Evolutionary conservation across 64 coral and sea anemone genomes (phyloP).

Genomic region (Montipora efflorescens): DNA sequence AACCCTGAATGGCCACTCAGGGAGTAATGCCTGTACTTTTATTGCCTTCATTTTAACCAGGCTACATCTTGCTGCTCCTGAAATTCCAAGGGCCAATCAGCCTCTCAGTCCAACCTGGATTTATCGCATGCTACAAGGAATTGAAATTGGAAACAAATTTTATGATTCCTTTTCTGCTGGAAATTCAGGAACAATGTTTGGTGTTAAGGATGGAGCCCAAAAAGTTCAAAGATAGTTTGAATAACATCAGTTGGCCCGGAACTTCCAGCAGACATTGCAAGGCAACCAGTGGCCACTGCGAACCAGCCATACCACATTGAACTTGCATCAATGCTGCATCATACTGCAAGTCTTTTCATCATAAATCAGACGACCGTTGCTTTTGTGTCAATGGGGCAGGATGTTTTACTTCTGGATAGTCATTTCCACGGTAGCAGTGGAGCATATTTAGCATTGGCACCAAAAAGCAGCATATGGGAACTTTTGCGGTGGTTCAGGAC

Average conservation of each 20-base stretch:
- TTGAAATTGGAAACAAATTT: neutral
- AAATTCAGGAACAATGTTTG: neutral
- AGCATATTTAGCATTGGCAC: neutral
- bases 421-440: neutral
- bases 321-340: neutral
- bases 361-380: neutral
- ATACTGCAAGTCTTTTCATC: neutral
- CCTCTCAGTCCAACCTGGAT: neutral
- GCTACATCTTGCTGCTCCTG: neutral
- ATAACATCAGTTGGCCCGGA: conserved; percentile 1
- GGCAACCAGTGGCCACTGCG: neutral
- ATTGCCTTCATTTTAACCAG: conserved; percentile 15
- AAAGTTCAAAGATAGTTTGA: neutral
- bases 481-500: neutral
- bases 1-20: neutral
- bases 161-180: neutral
- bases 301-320: neutral
- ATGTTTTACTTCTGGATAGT: neutral
- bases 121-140: neutral
- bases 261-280: neutral
- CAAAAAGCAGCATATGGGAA: neutral
- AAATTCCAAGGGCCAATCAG: neutral
- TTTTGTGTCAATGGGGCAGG: neutral
- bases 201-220: neutral
- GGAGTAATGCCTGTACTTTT: conserved; percentile 39